Evolutionary conservation across 2,113 vertebrate species (phyloP), one percentile per base, ranked within the genome.

Genomic region (Pagrus major): DNA sequence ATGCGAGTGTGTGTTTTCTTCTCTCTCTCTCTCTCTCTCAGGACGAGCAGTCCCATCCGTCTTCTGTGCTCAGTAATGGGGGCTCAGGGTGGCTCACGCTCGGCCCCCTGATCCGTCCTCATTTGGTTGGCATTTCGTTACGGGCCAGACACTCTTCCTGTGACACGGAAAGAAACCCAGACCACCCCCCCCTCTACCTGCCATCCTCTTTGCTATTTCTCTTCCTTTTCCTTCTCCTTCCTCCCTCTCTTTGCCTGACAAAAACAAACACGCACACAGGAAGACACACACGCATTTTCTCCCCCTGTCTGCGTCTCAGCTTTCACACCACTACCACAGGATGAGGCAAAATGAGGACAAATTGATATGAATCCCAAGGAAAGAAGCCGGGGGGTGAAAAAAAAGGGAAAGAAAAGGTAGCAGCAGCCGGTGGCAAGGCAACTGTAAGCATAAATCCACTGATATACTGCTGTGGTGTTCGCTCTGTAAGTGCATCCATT

Each of bases 91-190:
- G 88, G 89, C 90, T 94, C 76, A 76, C 18, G 80, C 82, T 83
- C 72, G 78, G 85, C 86, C 91, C 84, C 89, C 88, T 82, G 86
- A 95, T 95, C 93, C 78, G 93, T 95, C 92, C 92, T 95, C 93
- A 95, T 95, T 95, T 94, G 91, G 80, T 82, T 94, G 93, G 90
- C 94, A 93, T 93, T 94, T 94, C 67, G 91, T 94, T 94, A 85
- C 61, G 72, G 88, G 86, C 88, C 80, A 92, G 93, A 93, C 86
- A 83, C 84, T 91, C 91, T 92, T 92, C 84, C 91, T 81, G 71
- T 88, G 86, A 89, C 88, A 80, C 20, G 55, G 80, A 87, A 76
- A 87, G 86, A 80, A 91, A 75, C 78, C 69, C 79, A 91, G 87
- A 91, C 89, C 54, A 41, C 4, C 41, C 60, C 71, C 65, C 27